Evolutionary conservation across 1,140 invertebrate species (phyloP).

Genomic region (Rhynchophorus ferrugineus): DNA sequence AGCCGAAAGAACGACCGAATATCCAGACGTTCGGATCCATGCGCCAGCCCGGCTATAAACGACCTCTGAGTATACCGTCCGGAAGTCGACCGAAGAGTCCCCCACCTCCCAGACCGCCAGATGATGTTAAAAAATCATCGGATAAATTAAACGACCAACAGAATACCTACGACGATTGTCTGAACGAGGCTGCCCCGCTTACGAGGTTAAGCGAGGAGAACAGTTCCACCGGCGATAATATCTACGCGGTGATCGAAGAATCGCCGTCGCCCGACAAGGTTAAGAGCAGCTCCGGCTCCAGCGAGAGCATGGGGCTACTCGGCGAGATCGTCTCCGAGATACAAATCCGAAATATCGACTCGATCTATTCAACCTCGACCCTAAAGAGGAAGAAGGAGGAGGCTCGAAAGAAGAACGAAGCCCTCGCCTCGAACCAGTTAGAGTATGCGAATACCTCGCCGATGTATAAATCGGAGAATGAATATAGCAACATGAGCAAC

Average conservation of each 20-base stretch:
- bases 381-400: constrained; percentile 52
- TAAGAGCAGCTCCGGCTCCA: constrained; percentile 42
- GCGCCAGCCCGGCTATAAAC: constrained; percentile 53
- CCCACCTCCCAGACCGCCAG: constrained; percentile 54
- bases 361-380: constrained; percentile 73
- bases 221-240: constrained; percentile 60
- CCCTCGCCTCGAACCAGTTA: constrained; percentile 37
- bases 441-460: constrained; percentile 48
- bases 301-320: constrained; percentile 60
- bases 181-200: constrained; percentile 54
- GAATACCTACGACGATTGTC: constrained; percentile 65
- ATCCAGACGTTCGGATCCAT: constrained; percentile 76
- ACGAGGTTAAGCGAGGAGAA: constrained; percentile 55
- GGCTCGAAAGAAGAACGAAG: constrained; percentile 37
- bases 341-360: constrained; percentile 73
- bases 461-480: constrained; percentile 51
- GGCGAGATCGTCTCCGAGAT: constrained; percentile 82
- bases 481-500: constrained; percentile 50
- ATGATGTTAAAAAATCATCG: constrained; percentile 28
- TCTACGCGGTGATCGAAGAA: constrained; percentile 81
- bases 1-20: constrained; percentile 47
- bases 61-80: constrained; percentile 62
- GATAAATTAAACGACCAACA: constrained; percentile 7
- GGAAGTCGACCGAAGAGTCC: constrained; percentile 54
- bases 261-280: constrained; percentile 45